These are phyloP conservation scores for Salpingus planirostris DNA, from an alignment of 2,888 invertebrate species.

Conservation along the genomic window DNA sequence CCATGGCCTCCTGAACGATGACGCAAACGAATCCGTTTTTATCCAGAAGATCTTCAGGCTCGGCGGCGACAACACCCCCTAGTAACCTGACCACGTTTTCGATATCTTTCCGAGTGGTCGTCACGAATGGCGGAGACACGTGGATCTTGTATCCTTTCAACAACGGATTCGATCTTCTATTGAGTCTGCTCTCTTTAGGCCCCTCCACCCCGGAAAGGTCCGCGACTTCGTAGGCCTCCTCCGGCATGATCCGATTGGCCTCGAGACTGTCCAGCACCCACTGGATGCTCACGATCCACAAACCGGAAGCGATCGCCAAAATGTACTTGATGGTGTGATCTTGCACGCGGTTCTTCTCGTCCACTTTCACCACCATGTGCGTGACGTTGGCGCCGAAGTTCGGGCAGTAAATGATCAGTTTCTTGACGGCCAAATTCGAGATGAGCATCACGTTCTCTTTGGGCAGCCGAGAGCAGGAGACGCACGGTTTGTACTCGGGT, in stretches of 20 bases:
- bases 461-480: conserved; percentile 30
- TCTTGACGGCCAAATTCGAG: conserved; percentile 28
- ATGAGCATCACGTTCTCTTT: conserved; percentile 30
- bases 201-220: conserved; percentile 48
- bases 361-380: conserved; percentile 34
- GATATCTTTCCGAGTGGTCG: no score
- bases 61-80: conserved; percentile 28
- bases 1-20: conserved; percentile 33
- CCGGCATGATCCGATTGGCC: conserved; percentile 39
- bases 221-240: conserved; percentile 48
- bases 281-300: conserved; percentile 49
- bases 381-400: conserved; percentile 30
- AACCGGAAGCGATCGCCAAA: conserved; percentile 48
- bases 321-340: conserved; percentile 47
- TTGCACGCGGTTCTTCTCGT: conserved; percentile 27
- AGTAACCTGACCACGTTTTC: conserved; percentile 25
- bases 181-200: conserved; percentile 44
- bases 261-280: conserved; percentile 47
- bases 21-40: conserved; percentile 26
- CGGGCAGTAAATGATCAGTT: conserved; percentile 27
- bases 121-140: conserved; percentile 44
- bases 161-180: conserved; percentile 34
- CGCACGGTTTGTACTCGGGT: conserved; percentile 32
- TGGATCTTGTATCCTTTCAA: conserved; percentile 47
- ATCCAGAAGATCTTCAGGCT: conserved; percentile 19